Conservation (phyloP, 2,888 invertebrate species). For the Morpho helenor region DNA sequence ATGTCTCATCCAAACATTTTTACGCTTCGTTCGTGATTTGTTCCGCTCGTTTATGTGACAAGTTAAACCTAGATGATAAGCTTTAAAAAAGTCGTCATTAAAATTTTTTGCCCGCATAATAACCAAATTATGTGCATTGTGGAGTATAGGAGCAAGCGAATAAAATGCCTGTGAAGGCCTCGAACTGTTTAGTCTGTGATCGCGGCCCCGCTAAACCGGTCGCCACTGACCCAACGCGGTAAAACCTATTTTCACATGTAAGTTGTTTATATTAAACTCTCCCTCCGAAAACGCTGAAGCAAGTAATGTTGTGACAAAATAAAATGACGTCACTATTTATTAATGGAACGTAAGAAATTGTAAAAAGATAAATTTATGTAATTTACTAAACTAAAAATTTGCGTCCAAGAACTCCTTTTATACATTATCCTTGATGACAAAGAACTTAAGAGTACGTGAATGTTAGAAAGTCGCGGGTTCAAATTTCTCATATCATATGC, state of each 20-base stretch:
- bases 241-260: conserved; percentile 37
- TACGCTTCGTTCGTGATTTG: not conserved
- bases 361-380: no score
- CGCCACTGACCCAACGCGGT: conserved; percentile 43
- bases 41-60: not conserved
- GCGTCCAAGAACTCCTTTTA: no score
- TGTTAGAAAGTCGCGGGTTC: no score
- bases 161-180: conserved; percentile 62
- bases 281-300: no score
- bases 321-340: no score
- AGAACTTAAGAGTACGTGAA: no score
- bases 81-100: not conserved
- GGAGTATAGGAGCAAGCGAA: conserved; percentile 34
- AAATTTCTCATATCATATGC: no score
- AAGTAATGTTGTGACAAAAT: no score
- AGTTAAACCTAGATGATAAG: not conserved
- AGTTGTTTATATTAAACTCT: conserved; percentile 33
- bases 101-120: not conserved
- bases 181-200: conserved; percentile 66
- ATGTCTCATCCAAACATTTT: not conserved
- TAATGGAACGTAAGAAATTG: no score
- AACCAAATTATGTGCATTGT: conserved; percentile 1
- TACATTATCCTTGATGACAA: no score
- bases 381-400: no score
- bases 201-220: conserved; percentile 58